Evolutionary conservation across 1,140 invertebrate species (phyloP), one percentile per base, ranked within the genome.

Genomic region (Ctenoplectra terminalis): DNA sequence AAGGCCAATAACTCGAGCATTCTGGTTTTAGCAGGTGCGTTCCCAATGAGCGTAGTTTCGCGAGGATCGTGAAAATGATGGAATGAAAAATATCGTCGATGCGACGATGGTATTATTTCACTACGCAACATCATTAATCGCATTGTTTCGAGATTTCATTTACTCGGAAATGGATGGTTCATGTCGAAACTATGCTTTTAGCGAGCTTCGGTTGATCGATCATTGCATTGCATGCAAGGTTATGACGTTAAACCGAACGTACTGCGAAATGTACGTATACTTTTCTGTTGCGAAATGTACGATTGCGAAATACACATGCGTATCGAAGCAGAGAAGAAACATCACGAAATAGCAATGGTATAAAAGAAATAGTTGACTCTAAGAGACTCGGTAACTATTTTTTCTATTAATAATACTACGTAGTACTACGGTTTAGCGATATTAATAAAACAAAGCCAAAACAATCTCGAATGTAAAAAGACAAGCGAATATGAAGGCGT

Each of bases 1-100:
- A 64, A 84, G 48, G 76, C 76, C 82, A 80, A 81, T 72, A 85
- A 58, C 83, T 78, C 63, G 74, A 60, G 34, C 56, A 50, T 74
- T 87, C 56, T 72, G 77, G 69, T 84, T 87, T 83, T 58, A 82
- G 31, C 79, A 79, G 48, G 77, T 61, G 60, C 26, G 46, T 31
- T 67, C 81, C 11, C 46, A 61, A 56, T 80, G 40, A 64, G 23
- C 52, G 61, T 80, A 34, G 26, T 13, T 78, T 71, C 37, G 31
- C 23, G n/a, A 29, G n/a, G 26, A 31, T 17, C 31, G 31, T 34
- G 5, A 5, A n/a, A 61, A 60, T n/a, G 34, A 81, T 34, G 54
- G 23, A 34, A 50, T 11, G 3, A 17, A 43, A 52, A 43, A 60
- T 48, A 48, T 61, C 29, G 29, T 43, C n/a, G 13, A 31, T 31